Evolutionary conservation across 2,888 invertebrate species (phyloP).

Genomic region (Scelioninae gen. 1): DNA sequence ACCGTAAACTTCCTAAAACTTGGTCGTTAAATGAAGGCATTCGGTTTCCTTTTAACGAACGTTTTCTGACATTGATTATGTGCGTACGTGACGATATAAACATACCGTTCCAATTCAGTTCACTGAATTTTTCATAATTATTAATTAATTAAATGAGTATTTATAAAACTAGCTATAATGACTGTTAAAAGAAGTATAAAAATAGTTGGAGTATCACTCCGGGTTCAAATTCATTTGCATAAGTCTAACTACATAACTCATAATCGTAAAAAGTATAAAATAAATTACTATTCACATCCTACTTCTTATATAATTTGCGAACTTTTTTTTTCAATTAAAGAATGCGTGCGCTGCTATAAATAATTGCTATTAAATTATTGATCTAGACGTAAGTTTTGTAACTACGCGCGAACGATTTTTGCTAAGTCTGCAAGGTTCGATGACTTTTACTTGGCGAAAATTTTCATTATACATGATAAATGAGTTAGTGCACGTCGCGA

Average conservation of each 20-base stretch:
- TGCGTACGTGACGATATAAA: background rate
- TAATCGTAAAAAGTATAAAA: no score
- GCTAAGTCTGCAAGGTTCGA: no score
- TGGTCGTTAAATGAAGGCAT: background rate
- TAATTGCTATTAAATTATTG: constrained; percentile 18
- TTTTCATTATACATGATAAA: constrained; percentile 30
- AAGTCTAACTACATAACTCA: constrained; percentile 22
- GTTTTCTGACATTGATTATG: background rate
- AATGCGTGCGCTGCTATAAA: background rate
- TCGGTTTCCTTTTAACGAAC: background rate
- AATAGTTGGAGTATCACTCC: constrained; percentile 19
- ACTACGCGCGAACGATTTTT: background rate
- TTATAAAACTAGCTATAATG: constrained; percentile 17
- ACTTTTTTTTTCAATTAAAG: constrained; percentile 9
- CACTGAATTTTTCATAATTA: constrained; percentile 10
- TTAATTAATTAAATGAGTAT: constrained; percentile 31
- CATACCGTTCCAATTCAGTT: background rate
- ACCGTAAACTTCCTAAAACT: constrained; percentile 2
- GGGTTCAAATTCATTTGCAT: constrained; percentile 49
- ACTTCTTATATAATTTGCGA: constrained; percentile 7
- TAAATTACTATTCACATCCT: constrained; percentile 6
- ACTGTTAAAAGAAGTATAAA: background rate
- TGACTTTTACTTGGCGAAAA: constrained; percentile 18
- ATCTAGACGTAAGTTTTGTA: no score
- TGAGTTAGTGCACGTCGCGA: constrained; percentile 17